phyloP scores from a whole-genome alignment of 2,888 invertebrate species.

The Luperina nickerlii region DNA sequence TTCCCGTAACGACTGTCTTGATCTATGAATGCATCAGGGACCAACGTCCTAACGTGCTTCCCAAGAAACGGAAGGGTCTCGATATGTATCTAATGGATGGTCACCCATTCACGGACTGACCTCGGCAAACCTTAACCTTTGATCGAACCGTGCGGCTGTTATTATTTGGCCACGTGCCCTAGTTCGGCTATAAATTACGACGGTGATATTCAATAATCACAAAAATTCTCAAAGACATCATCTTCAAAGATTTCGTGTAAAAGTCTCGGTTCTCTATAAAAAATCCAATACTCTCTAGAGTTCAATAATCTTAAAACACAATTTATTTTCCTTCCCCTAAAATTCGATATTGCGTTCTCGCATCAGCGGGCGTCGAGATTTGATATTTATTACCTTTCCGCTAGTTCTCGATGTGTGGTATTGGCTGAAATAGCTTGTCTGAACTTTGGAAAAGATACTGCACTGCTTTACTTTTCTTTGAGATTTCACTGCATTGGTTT shows the following conservation, averaged over 20 bases:
- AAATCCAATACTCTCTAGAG: constrained; percentile 26
- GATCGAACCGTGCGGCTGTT: background rate
- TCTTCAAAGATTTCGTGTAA: background rate
- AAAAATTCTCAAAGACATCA: constrained; percentile 1
- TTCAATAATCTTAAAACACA: constrained; percentile 48
- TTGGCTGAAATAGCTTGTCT: constrained; percentile 13
- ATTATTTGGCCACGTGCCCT: background rate
- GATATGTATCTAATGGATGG: too few relatives aligned
- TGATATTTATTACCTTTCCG: constrained; percentile 41
- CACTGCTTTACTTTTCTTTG: background rate
- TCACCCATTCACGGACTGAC: background rate
- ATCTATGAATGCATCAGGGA: background rate
- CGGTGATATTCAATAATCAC: background rate
- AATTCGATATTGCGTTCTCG: constrained; percentile 46
- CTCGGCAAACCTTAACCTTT: background rate
- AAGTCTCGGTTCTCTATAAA: background rate
- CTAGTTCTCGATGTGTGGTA: constrained; percentile 5
- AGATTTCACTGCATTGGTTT: background rate
- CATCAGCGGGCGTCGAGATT: constrained; percentile 36
- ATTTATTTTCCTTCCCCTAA: constrained; percentile 49
- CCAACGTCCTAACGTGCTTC: too few relatives aligned
- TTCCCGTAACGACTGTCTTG: background rate
- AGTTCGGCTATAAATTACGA: background rate
- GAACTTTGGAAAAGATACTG: background rate
- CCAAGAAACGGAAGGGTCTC: background rate